Evolutionary conservation across 2,888 invertebrate genomes (phyloP).

Genomic region (Nephrotoma appendiculata): DNA sequence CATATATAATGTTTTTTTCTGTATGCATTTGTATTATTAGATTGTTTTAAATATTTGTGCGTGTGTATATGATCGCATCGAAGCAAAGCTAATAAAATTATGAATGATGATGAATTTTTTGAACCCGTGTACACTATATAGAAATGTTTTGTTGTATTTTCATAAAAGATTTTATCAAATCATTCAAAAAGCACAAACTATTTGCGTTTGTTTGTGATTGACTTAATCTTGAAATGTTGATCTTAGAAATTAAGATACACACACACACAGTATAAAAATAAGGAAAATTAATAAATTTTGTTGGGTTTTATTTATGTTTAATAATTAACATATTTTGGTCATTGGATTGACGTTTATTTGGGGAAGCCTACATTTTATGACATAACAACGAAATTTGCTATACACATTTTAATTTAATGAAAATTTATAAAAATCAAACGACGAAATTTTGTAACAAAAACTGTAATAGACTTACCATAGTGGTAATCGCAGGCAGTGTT

Average conservation of each 20-base stretch:
- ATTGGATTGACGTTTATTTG: not conserved
- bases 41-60: not conserved
- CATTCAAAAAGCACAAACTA: not conserved
- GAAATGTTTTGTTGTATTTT: not conserved
- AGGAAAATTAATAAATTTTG: not conserved
- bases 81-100: not conserved
- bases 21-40: not conserved
- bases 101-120: not conserved
- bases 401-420: no score
- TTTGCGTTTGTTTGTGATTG: not conserved
- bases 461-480: no score
- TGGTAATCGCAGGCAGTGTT: no score
- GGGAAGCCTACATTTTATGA: not conserved
- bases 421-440: no score
- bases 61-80: not conserved
- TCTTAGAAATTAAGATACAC: not conserved
- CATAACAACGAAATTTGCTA: no score
- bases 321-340: not conserved
- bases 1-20: no score
- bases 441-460: no score
- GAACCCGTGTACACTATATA: not conserved
- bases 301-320: not conserved
- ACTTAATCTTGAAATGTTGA: not conserved
- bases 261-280: not conserved
- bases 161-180: not conserved